Evolutionary conservation across 2,113 vertebrate species (phyloP).

Genomic region (Psittacus erithacus): DNA sequence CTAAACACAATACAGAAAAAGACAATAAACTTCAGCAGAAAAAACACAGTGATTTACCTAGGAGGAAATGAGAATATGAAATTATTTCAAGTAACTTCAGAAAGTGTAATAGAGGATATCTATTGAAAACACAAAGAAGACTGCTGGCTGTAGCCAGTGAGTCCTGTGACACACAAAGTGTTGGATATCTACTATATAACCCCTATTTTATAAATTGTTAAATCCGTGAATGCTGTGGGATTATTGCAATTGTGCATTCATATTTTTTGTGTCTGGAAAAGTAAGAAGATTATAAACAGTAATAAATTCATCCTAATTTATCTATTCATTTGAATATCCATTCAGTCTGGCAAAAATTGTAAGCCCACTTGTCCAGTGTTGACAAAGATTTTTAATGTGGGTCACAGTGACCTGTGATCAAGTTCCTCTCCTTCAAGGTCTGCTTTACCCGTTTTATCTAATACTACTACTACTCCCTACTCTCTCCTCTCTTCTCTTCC

Average conservation of each 20-base stretch:
- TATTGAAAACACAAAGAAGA: slow-evolving; percentile 5
- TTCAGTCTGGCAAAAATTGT: neutral
- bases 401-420: neutral
- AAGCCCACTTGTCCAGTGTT: neutral
- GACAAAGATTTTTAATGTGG: neutral
- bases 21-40: slow-evolving; percentile 43
- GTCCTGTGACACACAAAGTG: neutral
- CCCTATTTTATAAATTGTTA: neutral
- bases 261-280: neutral
- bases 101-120: slow-evolving; percentile 33
- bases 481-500: neutral
- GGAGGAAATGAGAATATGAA: slow-evolving; percentile 54
- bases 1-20: slow-evolving; percentile 46
- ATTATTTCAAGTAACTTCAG: slow-evolving; percentile 58
- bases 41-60: slow-evolving; percentile 45
- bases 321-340: neutral
- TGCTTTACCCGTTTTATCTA: neutral
- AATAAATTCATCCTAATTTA: neutral
- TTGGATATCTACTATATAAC: neutral
- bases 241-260: neutral
- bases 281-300: neutral
- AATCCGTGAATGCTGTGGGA: neutral
- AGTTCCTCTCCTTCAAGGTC: neutral
- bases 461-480: neutral
- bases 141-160: neutral